A percentile compares a stretch with the other conserved stretches of the same genome.
Evolutionary conservation across 1,140 invertebrate species (phyloP).

Genomic region (Pristionchus pacificus): DNA sequence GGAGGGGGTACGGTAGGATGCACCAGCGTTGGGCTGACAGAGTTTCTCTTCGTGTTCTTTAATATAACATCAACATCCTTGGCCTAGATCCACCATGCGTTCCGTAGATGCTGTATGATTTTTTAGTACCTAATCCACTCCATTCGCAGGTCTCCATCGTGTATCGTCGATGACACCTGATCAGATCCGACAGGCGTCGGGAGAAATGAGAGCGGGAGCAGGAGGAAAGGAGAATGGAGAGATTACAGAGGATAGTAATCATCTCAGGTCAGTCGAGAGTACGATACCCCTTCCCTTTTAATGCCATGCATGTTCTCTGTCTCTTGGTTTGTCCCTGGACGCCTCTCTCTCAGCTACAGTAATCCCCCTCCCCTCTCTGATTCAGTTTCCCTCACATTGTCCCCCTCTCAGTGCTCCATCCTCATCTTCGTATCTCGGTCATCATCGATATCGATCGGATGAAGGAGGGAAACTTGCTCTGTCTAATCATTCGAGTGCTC

Average conservation of each 20-base stretch:
- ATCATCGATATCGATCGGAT: conserved; percentile 50
- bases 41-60: conserved; percentile 17
- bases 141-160: conserved; percentile 24
- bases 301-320: conserved; percentile 1
- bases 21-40: no score
- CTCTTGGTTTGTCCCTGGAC: conserved; percentile 11
- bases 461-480: conserved; percentile 37
- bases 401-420: no score
- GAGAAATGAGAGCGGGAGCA: no score
- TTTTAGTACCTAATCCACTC: conserved; percentile 16
- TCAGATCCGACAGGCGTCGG: conserved; percentile 22
- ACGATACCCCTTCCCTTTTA: neutral
- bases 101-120: conserved; percentile 4
- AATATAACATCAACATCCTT: no score
- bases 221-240: conserved; percentile 26
- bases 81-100: conserved; percentile 23
- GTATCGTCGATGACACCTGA: conserved; percentile 33
- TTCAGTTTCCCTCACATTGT: no score
- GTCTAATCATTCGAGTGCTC: conserved; percentile 17
- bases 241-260: conserved; percentile 6
- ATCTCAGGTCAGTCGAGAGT: conserved; percentile 10
- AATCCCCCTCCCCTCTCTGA: neutral
- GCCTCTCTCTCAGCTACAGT: conserved; percentile 9
- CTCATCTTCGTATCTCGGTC: conserved; percentile 35
- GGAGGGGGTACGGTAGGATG: no score